Evolutionary conservation across 2,888 invertebrate genomes (phyloP).

Genomic region (Papilio demoleus): DNA sequence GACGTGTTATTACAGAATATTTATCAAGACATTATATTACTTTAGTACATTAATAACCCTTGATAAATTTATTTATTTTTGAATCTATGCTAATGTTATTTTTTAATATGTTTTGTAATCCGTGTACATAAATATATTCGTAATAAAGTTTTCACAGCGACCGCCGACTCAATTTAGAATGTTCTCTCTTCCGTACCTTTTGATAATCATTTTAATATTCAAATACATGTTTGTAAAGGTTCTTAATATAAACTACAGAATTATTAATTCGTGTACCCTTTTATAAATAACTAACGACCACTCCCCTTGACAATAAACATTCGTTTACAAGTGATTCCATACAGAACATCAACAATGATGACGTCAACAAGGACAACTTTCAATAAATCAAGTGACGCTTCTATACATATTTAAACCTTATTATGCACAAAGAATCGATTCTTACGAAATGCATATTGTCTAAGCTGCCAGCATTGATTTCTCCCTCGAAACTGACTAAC

Average conservation of each 20-base stretch:
- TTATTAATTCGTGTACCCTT: background rate
- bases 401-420: too few relatives aligned
- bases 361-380: too few relatives aligned
- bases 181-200: constrained; percentile 10
- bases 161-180: background rate
- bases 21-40: constrained; percentile 14
- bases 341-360: too few relatives aligned
- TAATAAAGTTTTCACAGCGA: background rate
- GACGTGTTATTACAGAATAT: constrained; percentile 3
- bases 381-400: too few relatives aligned
- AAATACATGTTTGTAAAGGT: background rate
- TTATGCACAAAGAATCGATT: too few relatives aligned
- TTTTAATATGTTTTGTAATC: background rate
- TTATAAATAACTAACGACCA: background rate
- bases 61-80: too few relatives aligned
- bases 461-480: too few relatives aligned
- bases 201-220: constrained; percentile 22
- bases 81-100: background rate
- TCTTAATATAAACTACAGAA: background rate
- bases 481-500: too few relatives aligned
- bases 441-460: too few relatives aligned
- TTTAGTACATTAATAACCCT: background rate
- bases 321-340: too few relatives aligned
- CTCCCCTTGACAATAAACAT: background rate
- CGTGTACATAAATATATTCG: background rate